Conservation (phyloP, 2,113 vertebrate genomes). For the Ariopsis seemanni region DNA sequence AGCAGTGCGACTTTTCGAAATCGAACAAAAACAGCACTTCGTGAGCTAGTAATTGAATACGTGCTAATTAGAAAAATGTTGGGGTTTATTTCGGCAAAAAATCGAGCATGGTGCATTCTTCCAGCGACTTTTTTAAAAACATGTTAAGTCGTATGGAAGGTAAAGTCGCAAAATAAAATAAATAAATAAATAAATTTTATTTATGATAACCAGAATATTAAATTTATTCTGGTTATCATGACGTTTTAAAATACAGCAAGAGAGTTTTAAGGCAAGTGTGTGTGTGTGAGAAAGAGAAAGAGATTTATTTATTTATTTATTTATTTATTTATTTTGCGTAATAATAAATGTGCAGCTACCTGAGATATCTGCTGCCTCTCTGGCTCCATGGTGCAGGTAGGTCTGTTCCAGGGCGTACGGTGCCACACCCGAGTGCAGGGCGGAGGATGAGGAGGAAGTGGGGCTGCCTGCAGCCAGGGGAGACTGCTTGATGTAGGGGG, state of each 20-base stretch:
- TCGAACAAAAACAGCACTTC: background rate
- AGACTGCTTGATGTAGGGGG: conserved; percentile 92
- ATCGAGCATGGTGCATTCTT: background rate
- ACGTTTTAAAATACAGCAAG: background rate
- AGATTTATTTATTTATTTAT: too few species aligned
- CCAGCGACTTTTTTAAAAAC: background rate
- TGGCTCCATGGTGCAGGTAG: conserved; percentile 86
- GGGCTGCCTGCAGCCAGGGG: conserved; percentile 75
- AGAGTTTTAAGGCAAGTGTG: background rate
- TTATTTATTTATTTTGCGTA: too few species aligned
- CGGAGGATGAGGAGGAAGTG: conserved; percentile 75
- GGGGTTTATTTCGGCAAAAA: background rate
- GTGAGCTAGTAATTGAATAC: background rate
- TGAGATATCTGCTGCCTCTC: conserved; percentile 84
- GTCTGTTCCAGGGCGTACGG: conserved; percentile 89
- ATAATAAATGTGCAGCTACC: conserved; percentile 69
- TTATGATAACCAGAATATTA: too few species aligned
- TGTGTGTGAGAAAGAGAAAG: too few species aligned
- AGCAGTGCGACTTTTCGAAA: background rate
- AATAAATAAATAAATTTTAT: too few species aligned
- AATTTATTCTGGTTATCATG: background rate
- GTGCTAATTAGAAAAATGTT: background rate
- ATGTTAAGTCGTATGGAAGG: too few species aligned
- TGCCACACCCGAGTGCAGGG: conserved; percentile 81
- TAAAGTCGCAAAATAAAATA: background rate